These are phyloP conservation scores for Stratiomys singularior DNA, from an alignment of 2,888 invertebrate species.

Conservation along the genomic window DNA sequence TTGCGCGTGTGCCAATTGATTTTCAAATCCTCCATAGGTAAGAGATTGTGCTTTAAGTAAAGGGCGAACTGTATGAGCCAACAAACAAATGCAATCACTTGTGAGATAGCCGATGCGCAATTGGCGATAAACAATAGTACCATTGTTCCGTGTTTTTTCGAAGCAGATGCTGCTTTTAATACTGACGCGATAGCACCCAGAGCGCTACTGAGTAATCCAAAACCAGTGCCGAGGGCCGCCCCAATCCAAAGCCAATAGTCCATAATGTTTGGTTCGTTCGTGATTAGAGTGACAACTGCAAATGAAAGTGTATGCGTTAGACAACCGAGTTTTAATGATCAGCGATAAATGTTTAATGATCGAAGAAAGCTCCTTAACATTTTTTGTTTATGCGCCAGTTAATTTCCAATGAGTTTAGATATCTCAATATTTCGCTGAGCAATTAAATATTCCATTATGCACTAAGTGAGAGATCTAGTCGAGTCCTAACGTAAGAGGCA, in stretches of 20 bases:
- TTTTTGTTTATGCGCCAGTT: no score
- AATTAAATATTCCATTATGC: not conserved
- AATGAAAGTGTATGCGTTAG: not conserved
- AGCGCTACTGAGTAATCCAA: conserved; percentile 62
- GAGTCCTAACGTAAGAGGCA: no score
- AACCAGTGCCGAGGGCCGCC: conserved; percentile 63
- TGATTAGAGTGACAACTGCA: conserved; percentile 61
- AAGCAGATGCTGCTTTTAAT: conserved; percentile 63
- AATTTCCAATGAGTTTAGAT: not conserved
- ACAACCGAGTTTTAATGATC: no score
- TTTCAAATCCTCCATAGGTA: conserved; percentile 80
- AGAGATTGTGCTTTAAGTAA: conserved; percentile 82
- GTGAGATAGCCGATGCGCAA: conserved; percentile 73
- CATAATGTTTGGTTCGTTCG: conserved; percentile 60
- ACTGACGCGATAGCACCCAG: conserved; percentile 64
- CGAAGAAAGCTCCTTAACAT: no score
- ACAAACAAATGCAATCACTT: conserved; percentile 78
- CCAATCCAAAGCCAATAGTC: conserved; percentile 64
- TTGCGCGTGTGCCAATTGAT: conserved; percentile 86
- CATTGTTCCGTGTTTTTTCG: conserved; percentile 63
- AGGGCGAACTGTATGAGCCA: conserved; percentile 88
- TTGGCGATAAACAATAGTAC: conserved; percentile 62
- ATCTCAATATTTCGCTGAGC: not conserved
- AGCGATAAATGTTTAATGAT: no score
- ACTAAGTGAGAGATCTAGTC: no score